Evolutionary conservation across 1,140 invertebrate genomes (phyloP).

Genomic region (Oryzaephilus surinamensis): DNA sequence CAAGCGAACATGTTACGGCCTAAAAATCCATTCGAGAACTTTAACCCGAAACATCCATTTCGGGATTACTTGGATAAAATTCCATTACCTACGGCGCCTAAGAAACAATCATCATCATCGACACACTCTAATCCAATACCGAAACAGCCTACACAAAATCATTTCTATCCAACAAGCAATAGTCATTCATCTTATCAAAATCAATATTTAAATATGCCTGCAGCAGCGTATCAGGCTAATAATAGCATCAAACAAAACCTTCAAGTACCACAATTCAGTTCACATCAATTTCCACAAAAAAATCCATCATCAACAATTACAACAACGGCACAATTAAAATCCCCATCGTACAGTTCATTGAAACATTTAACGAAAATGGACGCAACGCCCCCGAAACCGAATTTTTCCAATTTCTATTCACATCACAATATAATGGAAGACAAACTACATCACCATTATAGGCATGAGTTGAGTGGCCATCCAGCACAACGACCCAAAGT

Average conservation of each 20-base stretch:
- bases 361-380: too few relatives aligned
- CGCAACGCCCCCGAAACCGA: constrained; percentile 3
- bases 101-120: constrained; percentile 1
- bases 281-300: constrained; percentile 15
- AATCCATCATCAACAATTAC: constrained; percentile 14
- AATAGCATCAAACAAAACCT: constrained; percentile 23
- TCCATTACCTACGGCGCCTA: background rate
- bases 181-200: background rate
- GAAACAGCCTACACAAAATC: constrained; percentile 6
- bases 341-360: too few relatives aligned
- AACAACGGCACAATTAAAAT: constrained; percentile 31
- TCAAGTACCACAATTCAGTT: constrained; percentile 40
- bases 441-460: constrained; percentile 5
- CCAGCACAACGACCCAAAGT: constrained; percentile 11
- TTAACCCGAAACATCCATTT: constrained; percentile 20
- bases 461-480: constrained; percentile 13
- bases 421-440: constrained; percentile 14
- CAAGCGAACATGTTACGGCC: constrained; percentile 39
- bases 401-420: constrained; percentile 12
- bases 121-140: constrained; percentile 11
- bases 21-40: constrained; percentile 24
- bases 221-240: constrained; percentile 2
- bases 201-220: constrained; percentile 2
- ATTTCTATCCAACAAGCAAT: background rate
- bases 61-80: constrained; percentile 19